These are phyloP conservation scores for Ciona savignyi DNA, from an alignment of 23 tunicate species.

Conservation along the genomic window DNA sequence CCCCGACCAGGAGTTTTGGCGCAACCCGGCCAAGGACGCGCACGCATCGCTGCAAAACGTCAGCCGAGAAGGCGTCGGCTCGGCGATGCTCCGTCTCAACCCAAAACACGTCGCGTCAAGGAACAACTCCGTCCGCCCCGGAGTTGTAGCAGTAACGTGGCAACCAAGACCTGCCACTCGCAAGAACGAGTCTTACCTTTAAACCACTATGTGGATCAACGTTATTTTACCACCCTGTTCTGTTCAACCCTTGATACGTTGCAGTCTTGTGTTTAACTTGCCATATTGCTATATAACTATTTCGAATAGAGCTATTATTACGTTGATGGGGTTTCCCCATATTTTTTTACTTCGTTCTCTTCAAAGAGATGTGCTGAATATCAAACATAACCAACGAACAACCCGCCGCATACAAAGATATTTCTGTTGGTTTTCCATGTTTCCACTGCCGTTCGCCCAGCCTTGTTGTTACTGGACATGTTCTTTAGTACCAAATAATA, in stretches of 20 bases:
- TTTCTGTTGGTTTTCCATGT: too few species aligned
- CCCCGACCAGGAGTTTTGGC: conserved; percentile 32
- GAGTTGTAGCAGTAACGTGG: not conserved
- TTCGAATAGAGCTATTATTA: too few species aligned
- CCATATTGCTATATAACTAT: not conserved
- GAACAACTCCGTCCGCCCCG: not conserved
- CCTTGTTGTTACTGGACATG: too few species aligned
- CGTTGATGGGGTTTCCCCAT: too few species aligned
- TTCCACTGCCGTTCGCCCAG: too few species aligned
- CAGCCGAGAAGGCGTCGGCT: not conserved
- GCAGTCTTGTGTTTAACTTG: not conserved
- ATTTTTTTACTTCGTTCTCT: too few species aligned
- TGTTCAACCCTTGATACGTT: not conserved
- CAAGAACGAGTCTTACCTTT: not conserved
- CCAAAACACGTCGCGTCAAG: not conserved
- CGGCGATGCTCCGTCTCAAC: not conserved
- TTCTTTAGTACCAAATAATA: too few species aligned
- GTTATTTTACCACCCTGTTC: not conserved
- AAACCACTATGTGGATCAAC: not conserved
- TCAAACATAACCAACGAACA: too few species aligned
- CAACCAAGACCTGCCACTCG: not conserved
- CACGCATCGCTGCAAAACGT: conserved; percentile 41
- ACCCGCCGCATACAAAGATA: too few species aligned
- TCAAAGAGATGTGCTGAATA: too few species aligned
- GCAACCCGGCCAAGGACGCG: not conserved